phyloP scores from a whole-genome alignment of 1,140 invertebrate genomes.

The Heliothis subflexa region DNA sequence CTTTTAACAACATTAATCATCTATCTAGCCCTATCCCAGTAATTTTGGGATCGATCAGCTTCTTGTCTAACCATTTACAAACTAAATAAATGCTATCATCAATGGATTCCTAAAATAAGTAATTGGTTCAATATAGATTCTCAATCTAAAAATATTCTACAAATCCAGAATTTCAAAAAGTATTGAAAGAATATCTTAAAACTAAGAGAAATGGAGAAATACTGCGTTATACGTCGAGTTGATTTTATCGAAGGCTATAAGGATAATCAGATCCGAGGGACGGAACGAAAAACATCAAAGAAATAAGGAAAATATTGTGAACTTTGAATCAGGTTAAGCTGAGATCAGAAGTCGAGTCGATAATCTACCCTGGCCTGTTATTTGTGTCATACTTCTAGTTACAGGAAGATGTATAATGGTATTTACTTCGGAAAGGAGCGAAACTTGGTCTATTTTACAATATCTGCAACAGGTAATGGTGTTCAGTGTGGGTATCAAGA shows the following conservation, averaged over 20 bases:
- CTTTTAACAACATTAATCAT: not conserved
- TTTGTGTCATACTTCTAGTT: not conserved
- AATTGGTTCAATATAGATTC: no score
- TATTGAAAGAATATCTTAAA: not conserved
- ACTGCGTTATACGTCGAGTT: not conserved
- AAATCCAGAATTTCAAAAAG: no score
- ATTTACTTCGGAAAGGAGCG: no score
- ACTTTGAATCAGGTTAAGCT: conserved; percentile 20
- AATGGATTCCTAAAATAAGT: no score
- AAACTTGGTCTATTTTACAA: no score
- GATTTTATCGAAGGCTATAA: conserved; percentile 20
- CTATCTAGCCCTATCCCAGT: no score
- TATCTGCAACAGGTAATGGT: no score
- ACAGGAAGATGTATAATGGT: not conserved
- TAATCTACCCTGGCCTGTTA: not conserved
- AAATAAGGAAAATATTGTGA: conserved; percentile 12
- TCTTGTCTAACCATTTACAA: no score
- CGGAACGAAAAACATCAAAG: conserved; percentile 21
- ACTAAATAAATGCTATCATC: no score
- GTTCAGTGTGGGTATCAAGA: no score
- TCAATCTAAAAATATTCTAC: not conserved
- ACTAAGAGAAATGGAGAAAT: conserved; percentile 7
- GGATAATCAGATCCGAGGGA: conserved; percentile 25
- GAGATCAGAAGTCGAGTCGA: conserved; percentile 1
- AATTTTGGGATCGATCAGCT: not conserved